Conservation (phyloP, 2,113 vertebrate genomes). For the Siniperca knerii region DNA sequence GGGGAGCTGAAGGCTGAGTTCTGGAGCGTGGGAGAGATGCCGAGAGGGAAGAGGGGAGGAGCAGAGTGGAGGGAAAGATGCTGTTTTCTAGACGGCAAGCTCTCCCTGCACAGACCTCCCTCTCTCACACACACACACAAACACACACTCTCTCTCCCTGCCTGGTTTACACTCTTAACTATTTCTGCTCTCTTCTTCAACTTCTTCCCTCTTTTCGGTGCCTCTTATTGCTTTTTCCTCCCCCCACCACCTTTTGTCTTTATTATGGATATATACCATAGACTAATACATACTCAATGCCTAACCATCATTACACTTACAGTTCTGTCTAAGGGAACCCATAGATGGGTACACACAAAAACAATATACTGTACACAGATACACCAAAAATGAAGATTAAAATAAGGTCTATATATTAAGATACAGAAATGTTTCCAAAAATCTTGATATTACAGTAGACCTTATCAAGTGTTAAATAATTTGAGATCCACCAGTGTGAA, state of each 20-base stretch:
- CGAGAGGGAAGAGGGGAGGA: slow-evolving; percentile 73
- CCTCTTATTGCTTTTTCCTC: neutral
- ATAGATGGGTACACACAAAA: neutral
- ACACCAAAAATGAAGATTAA: neutral
- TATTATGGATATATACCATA: neutral
- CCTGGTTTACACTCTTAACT: slow-evolving; percentile 21
- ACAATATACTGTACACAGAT: neutral
- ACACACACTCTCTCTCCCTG: slow-evolving; percentile 2
- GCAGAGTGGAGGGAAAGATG: slow-evolving; percentile 66
- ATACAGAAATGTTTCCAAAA: neutral
- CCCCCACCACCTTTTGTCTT: neutral
- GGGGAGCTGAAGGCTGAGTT: slow-evolving; percentile 70
- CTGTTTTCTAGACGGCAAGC: slow-evolving; percentile 69
- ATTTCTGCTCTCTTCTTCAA: slow-evolving; percentile 5
- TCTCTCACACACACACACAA: slow-evolving; percentile 6
- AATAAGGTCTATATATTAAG: neutral
- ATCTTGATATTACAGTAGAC: neutral
- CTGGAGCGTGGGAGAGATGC: slow-evolving; percentile 78
- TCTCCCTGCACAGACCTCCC: slow-evolving; percentile 44
- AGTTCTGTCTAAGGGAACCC: neutral
- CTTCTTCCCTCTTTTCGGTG: slow-evolving; percentile 14
- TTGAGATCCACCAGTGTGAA: slow-evolving; percentile 2
- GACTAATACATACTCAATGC: too few species aligned
- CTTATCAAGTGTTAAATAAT: neutral
- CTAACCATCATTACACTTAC: neutral